Evolutionary conservation across 2,888 invertebrate genomes (phyloP).

Genomic region (Syrista parreyssii): DNA sequence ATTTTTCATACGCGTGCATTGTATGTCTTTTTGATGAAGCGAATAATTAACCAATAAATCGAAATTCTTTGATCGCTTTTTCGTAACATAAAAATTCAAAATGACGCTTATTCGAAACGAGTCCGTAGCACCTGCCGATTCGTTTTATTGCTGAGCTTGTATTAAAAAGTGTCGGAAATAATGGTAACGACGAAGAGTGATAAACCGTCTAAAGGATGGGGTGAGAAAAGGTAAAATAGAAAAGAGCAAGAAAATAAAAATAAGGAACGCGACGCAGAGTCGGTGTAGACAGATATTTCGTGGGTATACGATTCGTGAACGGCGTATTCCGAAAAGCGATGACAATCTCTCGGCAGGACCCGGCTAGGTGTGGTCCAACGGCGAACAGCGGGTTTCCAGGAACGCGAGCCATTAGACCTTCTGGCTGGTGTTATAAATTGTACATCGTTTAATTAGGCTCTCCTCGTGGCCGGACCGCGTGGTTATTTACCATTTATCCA

Average conservation of each 20-base stretch:
- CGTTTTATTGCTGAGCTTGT: conserved; percentile 5
- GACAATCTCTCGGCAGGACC: conserved; percentile 57
- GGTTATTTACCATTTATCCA: conserved; percentile 56
- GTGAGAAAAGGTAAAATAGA: neutral
- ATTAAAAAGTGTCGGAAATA: conserved; percentile 23
- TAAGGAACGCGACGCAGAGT: neutral
- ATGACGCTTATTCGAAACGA: neutral
- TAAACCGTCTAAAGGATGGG: neutral
- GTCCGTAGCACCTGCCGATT: neutral
- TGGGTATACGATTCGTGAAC: conserved; percentile 31
- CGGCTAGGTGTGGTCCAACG: conserved; percentile 64
- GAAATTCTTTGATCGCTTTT: neutral
- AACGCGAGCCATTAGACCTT: conserved; percentile 66
- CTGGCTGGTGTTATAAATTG: conserved; percentile 66
- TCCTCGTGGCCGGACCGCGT: conserved; percentile 35
- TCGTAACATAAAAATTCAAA: neutral
- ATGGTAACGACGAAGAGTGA: conserved; percentile 22
- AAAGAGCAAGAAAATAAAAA: conserved; percentile 13
- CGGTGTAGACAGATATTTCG: conserved; percentile 6
- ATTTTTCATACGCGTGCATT: neutral
- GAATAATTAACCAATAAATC: neutral
- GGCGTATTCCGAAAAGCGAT: conserved; percentile 40
- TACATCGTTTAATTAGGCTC: conserved; percentile 67
- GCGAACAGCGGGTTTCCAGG: conserved; percentile 62
- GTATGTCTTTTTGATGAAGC: neutral